Base-by-base conservation (phyloP, 2,888 invertebrate genomes). In the Arge pagana region DNA sequence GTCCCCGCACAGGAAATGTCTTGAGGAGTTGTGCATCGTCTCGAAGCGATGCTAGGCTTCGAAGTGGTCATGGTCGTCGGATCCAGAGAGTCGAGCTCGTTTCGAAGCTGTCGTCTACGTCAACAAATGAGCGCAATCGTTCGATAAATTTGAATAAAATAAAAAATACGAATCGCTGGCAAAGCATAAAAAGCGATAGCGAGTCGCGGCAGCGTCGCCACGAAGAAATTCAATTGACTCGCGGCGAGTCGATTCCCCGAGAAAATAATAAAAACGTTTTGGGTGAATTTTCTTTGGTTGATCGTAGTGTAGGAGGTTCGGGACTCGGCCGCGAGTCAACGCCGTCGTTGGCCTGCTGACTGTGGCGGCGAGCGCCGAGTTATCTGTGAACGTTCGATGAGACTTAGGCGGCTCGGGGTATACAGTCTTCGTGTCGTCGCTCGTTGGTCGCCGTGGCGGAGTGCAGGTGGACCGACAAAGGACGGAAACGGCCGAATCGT, bases 391-490 rank as follows among this genome's bases (percentile, higher is more conserved):
- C 39, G 50, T 41, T 40, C 41, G 42, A 41, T 19, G 40, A 16
- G 6, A 15, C 50, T 16, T 50, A 31, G 41, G 24, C 41, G 40
- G 19, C 10, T 23, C 39, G 3, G 8, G 31, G 40, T 50, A 42
- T 50, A 42, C 19, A 50, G 30, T 11, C 41, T 31, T 23, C 23
- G 37, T 11, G 23, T 8, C 23, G 13, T 31, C 31, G 15, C 35
- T 30, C 36, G 61, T 65, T 65, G 67, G 69, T 66, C 62, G 15
- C 4, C 15, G 26, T 41, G 13, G 68, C 76, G 77, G 78, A 78
- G 79, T 80, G 80, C 81, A 81, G 81, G 81, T 81, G 80, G 80
- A 77, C 77, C 80, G 80, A 77, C 53, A 45, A 26, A 40, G 54
- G 57, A 53, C 80, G 81, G 76, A 60, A 62, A 56, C 15, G 2